Conservation (phyloP, 1,140 invertebrate genomes). For the Drosophila ironensis region DNA sequence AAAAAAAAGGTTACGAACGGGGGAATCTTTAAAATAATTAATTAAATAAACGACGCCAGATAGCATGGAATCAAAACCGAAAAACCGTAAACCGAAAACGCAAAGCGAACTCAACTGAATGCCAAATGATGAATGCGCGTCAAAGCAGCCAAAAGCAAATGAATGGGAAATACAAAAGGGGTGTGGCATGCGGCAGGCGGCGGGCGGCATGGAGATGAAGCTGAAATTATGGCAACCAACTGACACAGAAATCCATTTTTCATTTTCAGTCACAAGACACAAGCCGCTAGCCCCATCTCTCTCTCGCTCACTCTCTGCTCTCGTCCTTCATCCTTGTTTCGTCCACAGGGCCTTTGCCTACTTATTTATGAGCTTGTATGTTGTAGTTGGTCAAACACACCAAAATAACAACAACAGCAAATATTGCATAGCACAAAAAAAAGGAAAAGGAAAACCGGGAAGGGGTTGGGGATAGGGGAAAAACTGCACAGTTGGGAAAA, state of each 20-base stretch:
- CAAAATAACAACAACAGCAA: conserved; percentile 27
- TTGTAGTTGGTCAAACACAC: conserved; percentile 71
- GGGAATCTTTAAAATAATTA: conserved; percentile 78
- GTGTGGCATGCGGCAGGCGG: neutral
- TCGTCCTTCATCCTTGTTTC: neutral
- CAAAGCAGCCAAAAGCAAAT: conserved; percentile 44
- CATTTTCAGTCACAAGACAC: conserved; percentile 64
- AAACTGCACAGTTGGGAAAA: conserved; percentile 8
- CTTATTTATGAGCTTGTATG: conserved; percentile 78
- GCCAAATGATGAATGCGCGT: conserved; percentile 77
- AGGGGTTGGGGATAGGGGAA: too few relatives aligned
- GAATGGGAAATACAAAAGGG: conserved; percentile 22
- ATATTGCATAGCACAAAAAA: neutral
- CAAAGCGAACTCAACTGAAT: conserved; percentile 43
- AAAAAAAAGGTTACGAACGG: conserved; percentile 52
- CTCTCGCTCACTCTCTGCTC: neutral
- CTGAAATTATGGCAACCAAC: conserved; percentile 78
- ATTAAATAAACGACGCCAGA: conserved; percentile 72
- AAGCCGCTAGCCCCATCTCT: neutral
- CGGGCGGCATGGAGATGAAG: conserved; percentile 15
- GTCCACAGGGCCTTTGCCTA: conserved; percentile 64
- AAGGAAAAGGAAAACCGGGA: too few relatives aligned
- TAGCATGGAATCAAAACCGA: conserved; percentile 29
- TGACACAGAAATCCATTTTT: conserved; percentile 80
- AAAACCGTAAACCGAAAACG: conserved; percentile 2